Base-by-base conservation (phyloP, 2,113 vertebrate species). In the Epinephelus cyanopodus region DNA sequence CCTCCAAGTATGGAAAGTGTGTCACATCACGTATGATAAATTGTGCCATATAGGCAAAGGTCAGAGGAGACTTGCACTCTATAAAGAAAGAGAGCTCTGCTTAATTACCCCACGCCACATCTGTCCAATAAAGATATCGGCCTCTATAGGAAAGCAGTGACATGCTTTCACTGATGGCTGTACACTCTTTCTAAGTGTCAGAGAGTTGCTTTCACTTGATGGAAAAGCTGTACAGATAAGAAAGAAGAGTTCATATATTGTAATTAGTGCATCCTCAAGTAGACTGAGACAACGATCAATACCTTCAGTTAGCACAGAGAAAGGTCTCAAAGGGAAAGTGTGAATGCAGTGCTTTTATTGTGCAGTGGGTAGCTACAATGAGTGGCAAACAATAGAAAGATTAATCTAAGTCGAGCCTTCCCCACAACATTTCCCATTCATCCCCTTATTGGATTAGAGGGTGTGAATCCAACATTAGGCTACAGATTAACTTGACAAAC, bases 101-200 rank as follows among this genome's bases (percentile, higher is more conserved):
- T 78, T 87, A 93, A 92, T 93, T 87, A 85, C 83, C 64, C 60
- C 67, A 77, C 64, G 57, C 61, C 83, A 85, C 85, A 87, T 89
- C 79, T 87, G 87, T 81, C 57, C 84, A 61, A 58, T 81, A 56
- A 87, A 89, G 87, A 90, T 88, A 87, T 60, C 79, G 74, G 77
- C 52, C 82, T 79, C 76, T 79, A 74, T 58, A 19, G 68, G 18
- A 58, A 45, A 62, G 42, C 63, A 21, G 60, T 12, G 56, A 69
- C 68, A 62, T 45, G 56, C 60, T 74, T 70, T 79, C 77, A 68
- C 77, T 65, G 79, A 88, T 77, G 75, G 89, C n/a, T 57, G 52
- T 81, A 69, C 91, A 45, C 42, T 45, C 42, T 85, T 79, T 76
- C 69, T 50, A 25, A 52, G 77, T 52, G 88, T 84, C 73, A 74